Base-by-base conservation (phyloP, 2,113 vertebrate genomes). In the Gobiocypris rarus region DNA sequence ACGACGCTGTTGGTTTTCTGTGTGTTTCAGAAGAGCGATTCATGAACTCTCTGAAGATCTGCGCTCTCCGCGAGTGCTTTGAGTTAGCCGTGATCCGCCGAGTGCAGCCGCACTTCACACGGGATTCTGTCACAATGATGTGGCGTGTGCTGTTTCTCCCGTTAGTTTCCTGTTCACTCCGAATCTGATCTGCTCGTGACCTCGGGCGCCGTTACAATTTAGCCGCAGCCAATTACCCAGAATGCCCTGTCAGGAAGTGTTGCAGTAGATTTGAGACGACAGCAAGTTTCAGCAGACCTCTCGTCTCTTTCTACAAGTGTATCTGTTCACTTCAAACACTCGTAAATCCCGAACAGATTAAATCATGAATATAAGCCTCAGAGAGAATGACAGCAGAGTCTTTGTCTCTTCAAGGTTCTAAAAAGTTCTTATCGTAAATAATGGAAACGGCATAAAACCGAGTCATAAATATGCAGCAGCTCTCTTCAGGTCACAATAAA, bases 211-310 rank as follows among this genome's bases (percentile, higher is more conserved):
- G 84, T 61, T 58, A 54, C 10, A n/a, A 52, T 13, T 84, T 56
- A 70, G 45, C n/a, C 59, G 24, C 52, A 84, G 76, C 38, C 82
- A 61, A 76, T 87, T 87, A 87, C 86, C 70, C 77, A 75, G 70
- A 77, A 87, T 76, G 69, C 71, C 71, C 86, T 76, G 82, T 87
- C 82, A 70, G 45, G 70, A 4, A 38, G 38, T 6, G 6, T 7
- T 43, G 13, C 67, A 1, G 13, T 6, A 38, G 34, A 38, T 38
- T 38, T 38, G 34, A 38, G 34, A 38, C 5, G 34, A 5, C 34
- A 6, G 34, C 34, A 50, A 80, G 75, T 45, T 45, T 45, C 15
- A 13, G 24, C 59, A 13, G 50, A 52, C 15, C 52, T 65, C 14
- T 65, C 61, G 2, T 7, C 38, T 38, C 38, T 38, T 38, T 38